phyloP scores from a whole-genome alignment of 1,140 invertebrate species.

The Aphidius gifuensis region DNA sequence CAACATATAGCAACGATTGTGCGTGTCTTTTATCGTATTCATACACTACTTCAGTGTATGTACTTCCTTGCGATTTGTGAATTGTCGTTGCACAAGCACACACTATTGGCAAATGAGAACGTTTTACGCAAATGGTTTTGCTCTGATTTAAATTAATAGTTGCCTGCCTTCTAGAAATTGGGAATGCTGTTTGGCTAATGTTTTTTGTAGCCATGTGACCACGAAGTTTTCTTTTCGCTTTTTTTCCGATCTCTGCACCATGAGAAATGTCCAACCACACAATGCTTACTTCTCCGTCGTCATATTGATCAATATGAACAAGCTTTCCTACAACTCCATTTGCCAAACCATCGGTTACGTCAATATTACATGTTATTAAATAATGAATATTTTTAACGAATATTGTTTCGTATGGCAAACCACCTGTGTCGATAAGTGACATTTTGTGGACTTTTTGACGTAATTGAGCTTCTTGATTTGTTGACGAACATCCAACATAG shows the following conservation, averaged over 20 bases:
- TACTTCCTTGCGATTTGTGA: constrained; percentile 42
- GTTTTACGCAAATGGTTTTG: constrained; percentile 12
- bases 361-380: constrained; percentile 11
- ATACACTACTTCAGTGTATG: constrained; percentile 40
- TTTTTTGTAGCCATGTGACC: no score
- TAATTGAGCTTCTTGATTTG: not conserved
- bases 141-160: constrained; percentile 16
- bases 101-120: constrained; percentile 18
- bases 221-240: not conserved
- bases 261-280: constrained; percentile 2
- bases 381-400: not conserved
- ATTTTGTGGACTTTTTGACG: constrained; percentile 5
- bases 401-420: constrained; percentile 13
- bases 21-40: constrained; percentile 35
- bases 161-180: constrained; percentile 6
- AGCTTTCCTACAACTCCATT: not conserved
- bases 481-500: not conserved
- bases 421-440: constrained; percentile 6
- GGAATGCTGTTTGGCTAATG: not conserved
- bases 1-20: constrained; percentile 39
- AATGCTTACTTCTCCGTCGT: constrained; percentile 5
- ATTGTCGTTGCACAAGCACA: constrained; percentile 30
- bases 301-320: not conserved
- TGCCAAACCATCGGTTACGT: constrained; percentile 2
- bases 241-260: not conserved